These are phyloP conservation scores for Nephrotoma guestfalica DNA, from an alignment of 2,888 invertebrate genomes.

Conservation along the genomic window DNA sequence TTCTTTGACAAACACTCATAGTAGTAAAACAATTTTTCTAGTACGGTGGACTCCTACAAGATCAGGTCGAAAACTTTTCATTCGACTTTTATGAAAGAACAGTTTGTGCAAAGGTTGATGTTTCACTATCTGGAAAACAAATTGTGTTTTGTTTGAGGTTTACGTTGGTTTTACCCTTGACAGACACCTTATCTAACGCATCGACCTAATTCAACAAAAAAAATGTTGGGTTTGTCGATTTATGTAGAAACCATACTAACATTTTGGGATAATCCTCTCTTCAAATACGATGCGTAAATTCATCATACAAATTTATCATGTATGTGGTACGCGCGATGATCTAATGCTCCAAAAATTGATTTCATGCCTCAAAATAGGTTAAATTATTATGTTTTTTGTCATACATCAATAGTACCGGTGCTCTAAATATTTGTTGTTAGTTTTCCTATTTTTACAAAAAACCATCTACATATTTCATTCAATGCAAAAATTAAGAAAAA, in stretches of 20 bases:
- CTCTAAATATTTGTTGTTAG: not conserved
- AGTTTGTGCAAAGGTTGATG: too few relatives aligned
- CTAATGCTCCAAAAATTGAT: not conserved
- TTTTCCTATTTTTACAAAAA: not conserved
- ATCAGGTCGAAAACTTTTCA: too few relatives aligned
- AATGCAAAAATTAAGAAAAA: not conserved
- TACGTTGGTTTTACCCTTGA: too few relatives aligned
- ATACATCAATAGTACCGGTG: not conserved
- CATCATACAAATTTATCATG: not conserved
- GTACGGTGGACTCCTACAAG: too few relatives aligned
- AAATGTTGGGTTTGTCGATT: not conserved
- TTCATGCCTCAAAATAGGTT: not conserved
- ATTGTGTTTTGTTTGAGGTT: too few relatives aligned
- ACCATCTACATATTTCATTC: not conserved
- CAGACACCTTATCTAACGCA: not conserved
- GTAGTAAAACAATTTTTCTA: too few relatives aligned
- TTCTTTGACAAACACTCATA: too few relatives aligned
- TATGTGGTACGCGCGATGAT: not conserved
- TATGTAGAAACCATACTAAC: too few relatives aligned
- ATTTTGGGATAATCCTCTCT: not conserved
- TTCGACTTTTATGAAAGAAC: too few relatives aligned
- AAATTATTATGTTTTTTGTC: not conserved
- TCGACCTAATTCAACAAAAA: not conserved
- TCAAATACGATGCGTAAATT: not conserved
- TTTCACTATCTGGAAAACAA: too few relatives aligned